These are phyloP conservation scores for Speoplatyrhinus poulsoni DNA, from an alignment of 2,113 vertebrate species.

Conservation along the genomic window DNA sequence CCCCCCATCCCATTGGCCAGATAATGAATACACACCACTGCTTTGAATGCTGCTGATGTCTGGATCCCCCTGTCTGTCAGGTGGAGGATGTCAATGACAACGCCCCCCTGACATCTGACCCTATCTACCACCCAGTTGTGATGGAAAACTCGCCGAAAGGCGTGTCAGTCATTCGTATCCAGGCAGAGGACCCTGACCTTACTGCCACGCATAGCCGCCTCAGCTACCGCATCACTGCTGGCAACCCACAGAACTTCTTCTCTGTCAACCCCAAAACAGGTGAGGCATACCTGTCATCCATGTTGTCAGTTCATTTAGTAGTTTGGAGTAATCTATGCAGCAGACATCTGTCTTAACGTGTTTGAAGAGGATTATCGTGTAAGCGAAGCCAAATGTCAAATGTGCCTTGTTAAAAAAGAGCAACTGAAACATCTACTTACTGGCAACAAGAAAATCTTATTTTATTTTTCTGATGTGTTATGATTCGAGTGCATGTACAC, in stretches of 20 bases:
- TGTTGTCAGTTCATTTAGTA: too few relatives aligned
- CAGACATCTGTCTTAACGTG: too few relatives aligned
- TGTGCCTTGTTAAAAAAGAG: too few relatives aligned
- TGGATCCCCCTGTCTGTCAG: conserved; percentile 30
- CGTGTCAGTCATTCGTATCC: conserved; percentile 90
- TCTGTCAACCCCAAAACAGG: conserved; percentile 93
- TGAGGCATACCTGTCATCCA: conserved; percentile 50
- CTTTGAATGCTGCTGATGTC: background rate
- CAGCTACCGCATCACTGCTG: conserved; percentile 90
- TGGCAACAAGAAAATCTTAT: too few relatives aligned
- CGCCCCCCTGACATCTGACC: conserved; percentile 91
- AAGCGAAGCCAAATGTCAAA: too few relatives aligned
- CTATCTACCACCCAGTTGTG: conserved; percentile 89
- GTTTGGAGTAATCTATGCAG: too few relatives aligned
- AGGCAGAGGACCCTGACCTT: conserved; percentile 92
- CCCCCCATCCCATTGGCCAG: too few relatives aligned
- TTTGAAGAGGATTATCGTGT: too few relatives aligned
- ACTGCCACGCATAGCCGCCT: conserved; percentile 81
- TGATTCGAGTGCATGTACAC: too few relatives aligned
- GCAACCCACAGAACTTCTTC: conserved; percentile 98
- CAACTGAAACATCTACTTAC: too few relatives aligned
- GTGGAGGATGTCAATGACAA: conserved; percentile 97
- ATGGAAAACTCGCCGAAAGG: conserved; percentile 96
- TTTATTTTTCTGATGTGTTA: too few relatives aligned
- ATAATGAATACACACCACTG: too few relatives aligned